Conservation (phyloP, 2,888 invertebrate genomes). For the Lingula anatina region DNA sequence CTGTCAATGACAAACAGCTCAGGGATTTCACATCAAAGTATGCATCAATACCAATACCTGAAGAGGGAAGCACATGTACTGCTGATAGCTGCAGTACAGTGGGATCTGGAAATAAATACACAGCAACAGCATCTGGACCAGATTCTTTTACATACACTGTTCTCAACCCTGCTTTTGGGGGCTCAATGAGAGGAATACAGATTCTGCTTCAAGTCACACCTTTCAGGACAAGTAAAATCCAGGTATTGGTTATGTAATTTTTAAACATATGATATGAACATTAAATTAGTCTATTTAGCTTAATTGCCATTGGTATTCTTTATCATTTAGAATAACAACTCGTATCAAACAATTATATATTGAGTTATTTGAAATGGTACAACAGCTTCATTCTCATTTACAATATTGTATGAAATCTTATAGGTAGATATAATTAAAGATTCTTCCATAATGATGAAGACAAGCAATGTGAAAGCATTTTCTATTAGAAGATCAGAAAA, state of each 20-base stretch:
- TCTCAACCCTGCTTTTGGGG: slow-evolving; percentile 40
- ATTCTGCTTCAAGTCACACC: slow-evolving; percentile 35
- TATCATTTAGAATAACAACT: not conserved
- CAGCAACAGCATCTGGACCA: not conserved
- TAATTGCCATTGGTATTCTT: not conserved
- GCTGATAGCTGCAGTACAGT: slow-evolving; percentile 10
- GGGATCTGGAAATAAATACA: slow-evolving; percentile 6
- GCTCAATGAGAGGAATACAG: slow-evolving; percentile 29
- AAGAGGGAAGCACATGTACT: slow-evolving; percentile 1
- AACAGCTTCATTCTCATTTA: too few species aligned
- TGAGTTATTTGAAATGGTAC: not conserved
- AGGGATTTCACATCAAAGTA: slow-evolving; percentile 26
- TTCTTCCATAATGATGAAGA: slow-evolving; percentile 12
- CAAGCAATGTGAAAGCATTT: slow-evolving; percentile 17
- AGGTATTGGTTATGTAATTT: too few species aligned
- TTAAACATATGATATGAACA: not conserved
- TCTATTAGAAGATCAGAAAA: slow-evolving; percentile 6
- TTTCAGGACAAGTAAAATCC: slow-evolving; percentile 26
- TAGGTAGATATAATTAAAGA: too few species aligned
- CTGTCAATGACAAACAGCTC: slow-evolving; percentile 41
- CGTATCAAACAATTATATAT: too few species aligned
- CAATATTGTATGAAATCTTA: too few species aligned
- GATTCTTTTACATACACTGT: slow-evolving; percentile 17
- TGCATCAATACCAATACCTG: not conserved
- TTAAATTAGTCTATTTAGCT: not conserved